These are phyloP conservation scores for Heliconius eleuchia DNA, from an alignment of 1,140 invertebrate genomes.

Conservation along the genomic window DNA sequence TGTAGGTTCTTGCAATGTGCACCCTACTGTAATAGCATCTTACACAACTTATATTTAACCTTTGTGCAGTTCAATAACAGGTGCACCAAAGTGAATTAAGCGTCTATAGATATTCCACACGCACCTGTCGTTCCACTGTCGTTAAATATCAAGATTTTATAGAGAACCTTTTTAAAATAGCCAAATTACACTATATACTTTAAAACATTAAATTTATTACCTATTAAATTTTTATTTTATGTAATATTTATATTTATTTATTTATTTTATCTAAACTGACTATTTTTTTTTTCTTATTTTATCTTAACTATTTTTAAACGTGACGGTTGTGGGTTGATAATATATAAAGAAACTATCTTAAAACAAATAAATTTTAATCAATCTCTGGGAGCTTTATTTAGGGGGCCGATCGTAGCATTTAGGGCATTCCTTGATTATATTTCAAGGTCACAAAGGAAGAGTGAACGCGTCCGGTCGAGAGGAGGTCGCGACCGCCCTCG, in stretches of 20 bases:
- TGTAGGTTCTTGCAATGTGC: not conserved
- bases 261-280: too few relatives aligned
- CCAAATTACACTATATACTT: not conserved
- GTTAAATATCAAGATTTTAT: not conserved
- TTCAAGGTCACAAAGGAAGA: constrained; percentile 64
- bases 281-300: too few relatives aligned
- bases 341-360: not conserved
- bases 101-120: constrained; percentile 21
- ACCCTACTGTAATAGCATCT: constrained; percentile 33
- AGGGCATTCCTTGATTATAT: constrained; percentile 42
- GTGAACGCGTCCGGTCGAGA: constrained; percentile 63
- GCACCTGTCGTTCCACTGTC: constrained; percentile 3
- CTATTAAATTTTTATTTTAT: not conserved
- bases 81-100: constrained; percentile 26
- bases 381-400: not conserved
- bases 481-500: constrained; percentile 61
- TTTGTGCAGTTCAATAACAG: constrained; percentile 38
- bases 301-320: too few relatives aligned
- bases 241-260: too few relatives aligned
- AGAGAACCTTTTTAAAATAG: not conserved
- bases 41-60: constrained; percentile 42
- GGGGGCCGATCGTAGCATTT: not conserved
- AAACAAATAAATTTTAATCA: not conserved
- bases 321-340: not conserved
- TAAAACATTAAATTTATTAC: not conserved